Conservation (phyloP, 2,888 invertebrate genomes). For the Caenorhabditis plicata region DNA sequence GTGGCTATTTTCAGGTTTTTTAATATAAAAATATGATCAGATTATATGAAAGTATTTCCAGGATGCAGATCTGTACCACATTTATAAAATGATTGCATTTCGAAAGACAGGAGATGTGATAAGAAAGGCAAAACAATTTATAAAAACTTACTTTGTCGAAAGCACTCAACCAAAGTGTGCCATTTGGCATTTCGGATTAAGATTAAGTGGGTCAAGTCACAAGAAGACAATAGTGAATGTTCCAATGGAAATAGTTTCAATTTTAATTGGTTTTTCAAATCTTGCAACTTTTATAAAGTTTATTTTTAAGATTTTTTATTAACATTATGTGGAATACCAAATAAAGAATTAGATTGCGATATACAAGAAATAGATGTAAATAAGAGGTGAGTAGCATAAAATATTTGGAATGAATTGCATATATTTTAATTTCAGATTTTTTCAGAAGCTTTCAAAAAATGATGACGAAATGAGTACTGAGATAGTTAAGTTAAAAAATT, state of each 20-base stretch:
- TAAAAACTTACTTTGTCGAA: slow-evolving; percentile 8
- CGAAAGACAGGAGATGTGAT: slow-evolving; percentile 13
- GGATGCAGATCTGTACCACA: slow-evolving; percentile 5
- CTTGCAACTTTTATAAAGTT: background rate
- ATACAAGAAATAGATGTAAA: slow-evolving; percentile 3
- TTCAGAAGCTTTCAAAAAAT: slow-evolving; percentile 7
- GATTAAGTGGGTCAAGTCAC: slow-evolving; percentile 18
- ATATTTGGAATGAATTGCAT: background rate
- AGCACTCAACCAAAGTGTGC: slow-evolving; percentile 13
- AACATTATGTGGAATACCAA: slow-evolving; percentile 6
- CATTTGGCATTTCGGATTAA: slow-evolving; percentile 26
- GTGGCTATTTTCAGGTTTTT: background rate
- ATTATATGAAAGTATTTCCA: too few species aligned
- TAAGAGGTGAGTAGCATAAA: background rate
- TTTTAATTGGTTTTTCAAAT: background rate
- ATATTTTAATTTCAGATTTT: slow-evolving; percentile 1
- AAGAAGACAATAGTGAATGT: slow-evolving; percentile 24
- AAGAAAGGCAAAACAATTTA: slow-evolving; percentile 14
- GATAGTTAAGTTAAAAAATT: slow-evolving; percentile 5
- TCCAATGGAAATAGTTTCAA: slow-evolving; percentile 3
- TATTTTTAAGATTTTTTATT: slow-evolving; percentile 12
- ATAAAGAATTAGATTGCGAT: slow-evolving; percentile 2
- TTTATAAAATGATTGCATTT: slow-evolving; percentile 8
- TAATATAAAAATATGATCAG: too few species aligned
- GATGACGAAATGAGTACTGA: slow-evolving; percentile 2